phyloP scores from a whole-genome alignment of 2,888 invertebrate species.

The Hemaris fuciformis region DNA sequence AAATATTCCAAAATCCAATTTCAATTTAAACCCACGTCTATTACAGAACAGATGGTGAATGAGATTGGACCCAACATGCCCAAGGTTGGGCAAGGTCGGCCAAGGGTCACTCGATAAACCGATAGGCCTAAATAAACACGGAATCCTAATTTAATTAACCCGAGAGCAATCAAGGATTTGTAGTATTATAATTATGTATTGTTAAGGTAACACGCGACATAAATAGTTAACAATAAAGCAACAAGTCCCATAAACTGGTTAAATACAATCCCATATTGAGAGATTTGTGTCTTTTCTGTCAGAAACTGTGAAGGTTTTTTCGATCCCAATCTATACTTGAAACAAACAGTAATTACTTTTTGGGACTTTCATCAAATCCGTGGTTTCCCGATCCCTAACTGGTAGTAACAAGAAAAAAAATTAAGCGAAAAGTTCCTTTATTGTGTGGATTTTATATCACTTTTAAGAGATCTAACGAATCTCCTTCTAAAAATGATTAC shows the following conservation, averaged over 20 bases:
- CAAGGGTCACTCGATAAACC: constrained; percentile 43
- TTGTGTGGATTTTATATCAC: too few relatives aligned
- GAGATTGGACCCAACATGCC: constrained; percentile 18
- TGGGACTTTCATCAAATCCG: too few relatives aligned
- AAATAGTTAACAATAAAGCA: background rate
- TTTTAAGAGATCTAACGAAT: too few relatives aligned
- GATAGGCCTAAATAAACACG: constrained; percentile 52
- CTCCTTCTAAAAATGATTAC: too few relatives aligned
- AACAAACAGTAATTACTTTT: too few relatives aligned
- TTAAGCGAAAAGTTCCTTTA: too few relatives aligned
- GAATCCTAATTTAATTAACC: constrained; percentile 47
- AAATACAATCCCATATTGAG: too few relatives aligned
- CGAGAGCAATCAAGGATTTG: constrained; percentile 44
- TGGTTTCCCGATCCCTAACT: too few relatives aligned
- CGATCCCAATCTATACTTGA: too few relatives aligned
- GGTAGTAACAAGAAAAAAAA: too few relatives aligned
- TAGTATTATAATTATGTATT: constrained; percentile 29
- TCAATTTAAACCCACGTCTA: background rate
- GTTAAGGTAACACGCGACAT: constrained; percentile 15
- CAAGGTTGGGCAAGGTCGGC: constrained; percentile 24
- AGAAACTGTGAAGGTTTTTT: too few relatives aligned
- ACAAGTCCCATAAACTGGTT: constrained; percentile 14
- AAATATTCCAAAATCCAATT: background rate
- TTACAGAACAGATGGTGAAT: constrained; percentile 15
- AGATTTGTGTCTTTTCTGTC: too few relatives aligned